These are phyloP conservation scores for Fulmarus glacialis DNA, from an alignment of 2,113 vertebrate genomes.

Conservation along the genomic window DNA sequence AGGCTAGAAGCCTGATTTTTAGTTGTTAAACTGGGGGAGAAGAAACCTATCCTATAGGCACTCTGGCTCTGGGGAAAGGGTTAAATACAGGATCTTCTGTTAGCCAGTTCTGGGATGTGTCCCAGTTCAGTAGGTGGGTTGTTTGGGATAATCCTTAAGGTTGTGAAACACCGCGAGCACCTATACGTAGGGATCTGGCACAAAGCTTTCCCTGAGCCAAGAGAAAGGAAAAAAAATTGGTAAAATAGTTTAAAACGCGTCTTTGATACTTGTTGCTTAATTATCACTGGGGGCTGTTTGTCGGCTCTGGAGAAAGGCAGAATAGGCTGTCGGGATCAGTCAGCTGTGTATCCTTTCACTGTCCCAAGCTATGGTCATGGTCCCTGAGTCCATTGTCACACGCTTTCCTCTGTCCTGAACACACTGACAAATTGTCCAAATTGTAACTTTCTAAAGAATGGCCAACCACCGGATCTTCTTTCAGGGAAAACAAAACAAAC, in stretches of 20 bases:
- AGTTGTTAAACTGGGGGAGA: background rate
- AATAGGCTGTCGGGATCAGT: background rate
- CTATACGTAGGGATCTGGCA: background rate
- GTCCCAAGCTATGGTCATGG: constrained; percentile 27
- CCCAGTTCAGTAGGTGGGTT: background rate
- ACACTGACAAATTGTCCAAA: constrained; percentile 51
- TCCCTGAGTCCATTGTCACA: constrained; percentile 42
- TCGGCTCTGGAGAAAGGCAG: background rate
- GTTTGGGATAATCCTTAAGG: background rate
- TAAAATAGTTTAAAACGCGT: background rate
- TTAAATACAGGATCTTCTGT: background rate
- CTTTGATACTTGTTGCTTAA: background rate
- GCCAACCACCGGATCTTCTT: constrained; percentile 58
- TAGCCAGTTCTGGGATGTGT: background rate
- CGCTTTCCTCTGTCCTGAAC: constrained; percentile 45
- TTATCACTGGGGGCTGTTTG: background rate
- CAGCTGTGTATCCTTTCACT: constrained; percentile 30
- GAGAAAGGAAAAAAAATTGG: background rate
- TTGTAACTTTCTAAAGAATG: constrained; percentile 44
- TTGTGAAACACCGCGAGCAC: background rate
- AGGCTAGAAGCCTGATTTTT: background rate
- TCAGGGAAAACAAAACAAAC: constrained; percentile 66
- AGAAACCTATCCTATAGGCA: background rate
- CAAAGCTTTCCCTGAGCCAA: background rate
- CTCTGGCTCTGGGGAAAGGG: background rate